A percentile compares a stretch with the other conserved stretches of the same genome.
Evolutionary conservation across 2,888 invertebrate genomes (phyloP).

Genomic region (Gari tellinella): DNA sequence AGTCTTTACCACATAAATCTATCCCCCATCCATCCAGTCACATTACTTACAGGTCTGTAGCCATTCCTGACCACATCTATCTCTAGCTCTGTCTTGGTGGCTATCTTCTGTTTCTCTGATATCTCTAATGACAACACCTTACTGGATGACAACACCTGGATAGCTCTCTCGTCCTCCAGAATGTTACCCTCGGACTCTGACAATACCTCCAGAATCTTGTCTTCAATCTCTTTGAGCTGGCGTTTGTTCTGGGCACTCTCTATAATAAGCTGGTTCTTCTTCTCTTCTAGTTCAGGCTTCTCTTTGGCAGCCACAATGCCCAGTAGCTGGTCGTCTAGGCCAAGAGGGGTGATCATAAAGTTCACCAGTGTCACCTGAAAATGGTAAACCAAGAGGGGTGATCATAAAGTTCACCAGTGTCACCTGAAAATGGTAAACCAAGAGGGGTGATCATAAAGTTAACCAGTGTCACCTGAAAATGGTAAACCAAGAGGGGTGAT

Average conservation of each 20-base stretch:
- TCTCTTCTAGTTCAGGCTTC: slow-evolving; percentile 94
- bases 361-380: slow-evolving; percentile 94
- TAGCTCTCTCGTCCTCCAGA: slow-evolving; percentile 96
- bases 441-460: slow-evolving; percentile 85
- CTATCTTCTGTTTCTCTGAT: slow-evolving; percentile 92
- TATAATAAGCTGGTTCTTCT: slow-evolving; percentile 95
- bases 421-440: slow-evolving; percentile 87
- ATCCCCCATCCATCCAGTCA: no score
- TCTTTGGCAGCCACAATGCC: slow-evolving; percentile 96
- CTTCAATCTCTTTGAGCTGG: slow-evolving; percentile 95
- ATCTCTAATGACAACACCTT: slow-evolving; percentile 92
- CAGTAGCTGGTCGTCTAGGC: slow-evolving; percentile 95
- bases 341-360: slow-evolving; percentile 97
- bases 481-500: no score
- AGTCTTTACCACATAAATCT: no score
- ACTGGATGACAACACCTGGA: slow-evolving; percentile 92
- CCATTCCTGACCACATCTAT: slow-evolving; percentile 83
- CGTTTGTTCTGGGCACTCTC: slow-evolving; percentile 95
- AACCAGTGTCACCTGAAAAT: slow-evolving; percentile 92
- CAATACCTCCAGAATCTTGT: slow-evolving; percentile 94
- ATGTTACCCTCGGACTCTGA: slow-evolving; percentile 94
- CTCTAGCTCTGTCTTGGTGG: slow-evolving; percentile 86
- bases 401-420: slow-evolving; percentile 89
- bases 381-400: no score
- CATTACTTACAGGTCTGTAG: slow-evolving; percentile 83